Conservation (phyloP, 2,797 vertebrate genomes). For the Benthosema pterotum region DNA sequence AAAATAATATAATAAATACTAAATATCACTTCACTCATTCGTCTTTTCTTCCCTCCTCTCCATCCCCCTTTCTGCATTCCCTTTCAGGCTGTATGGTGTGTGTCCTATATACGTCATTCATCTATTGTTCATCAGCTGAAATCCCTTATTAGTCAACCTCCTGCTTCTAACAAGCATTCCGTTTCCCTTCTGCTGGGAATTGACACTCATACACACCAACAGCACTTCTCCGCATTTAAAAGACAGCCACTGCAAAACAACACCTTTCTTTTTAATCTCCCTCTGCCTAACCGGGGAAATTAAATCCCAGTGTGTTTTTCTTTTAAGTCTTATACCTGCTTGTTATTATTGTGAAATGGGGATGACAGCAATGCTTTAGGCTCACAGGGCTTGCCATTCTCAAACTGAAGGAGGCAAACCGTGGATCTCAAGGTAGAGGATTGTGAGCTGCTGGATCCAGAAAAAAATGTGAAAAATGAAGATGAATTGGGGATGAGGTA, state of each 20-base stretch:
- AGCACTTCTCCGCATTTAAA: background rate
- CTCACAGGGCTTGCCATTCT: background rate
- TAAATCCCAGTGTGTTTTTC: background rate
- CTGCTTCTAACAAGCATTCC: constrained; percentile 15
- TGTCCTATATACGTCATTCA: constrained; percentile 45
- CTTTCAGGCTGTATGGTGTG: constrained; percentile 27
- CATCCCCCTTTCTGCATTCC: background rate
- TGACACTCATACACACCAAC: background rate
- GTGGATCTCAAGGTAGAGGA: background rate
- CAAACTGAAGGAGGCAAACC: background rate
- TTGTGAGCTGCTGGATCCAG: background rate
- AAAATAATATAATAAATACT: too few species aligned
- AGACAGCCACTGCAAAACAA: background rate
- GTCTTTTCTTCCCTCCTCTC: constrained; percentile 5
- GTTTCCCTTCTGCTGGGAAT: background rate
- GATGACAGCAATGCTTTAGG: background rate
- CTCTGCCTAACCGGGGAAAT: background rate
- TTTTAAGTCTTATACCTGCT: background rate
- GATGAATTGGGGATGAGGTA: background rate
- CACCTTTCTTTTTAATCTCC: background rate
- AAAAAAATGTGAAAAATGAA: background rate
- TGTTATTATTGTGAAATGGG: background rate
- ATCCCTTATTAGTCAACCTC: constrained; percentile 22
- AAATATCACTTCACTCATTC: constrained; percentile 2
- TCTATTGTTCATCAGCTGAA: constrained; percentile 43